Conservation (phyloP, 2,888 invertebrate species). For the Miltochrista miniata region DNA sequence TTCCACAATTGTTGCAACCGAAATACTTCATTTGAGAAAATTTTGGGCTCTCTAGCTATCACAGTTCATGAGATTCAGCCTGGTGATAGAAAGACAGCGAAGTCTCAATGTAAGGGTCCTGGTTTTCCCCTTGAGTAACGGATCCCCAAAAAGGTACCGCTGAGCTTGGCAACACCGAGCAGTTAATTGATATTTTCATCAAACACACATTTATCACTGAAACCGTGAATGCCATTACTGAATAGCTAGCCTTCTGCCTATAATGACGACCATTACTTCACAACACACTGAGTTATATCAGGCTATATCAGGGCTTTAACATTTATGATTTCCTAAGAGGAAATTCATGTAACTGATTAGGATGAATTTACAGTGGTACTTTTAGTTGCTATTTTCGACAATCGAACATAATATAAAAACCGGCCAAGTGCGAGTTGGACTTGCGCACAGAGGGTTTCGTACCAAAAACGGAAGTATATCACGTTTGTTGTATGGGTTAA, state of each 20-base stretch:
- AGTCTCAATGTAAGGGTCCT: too few relatives aligned
- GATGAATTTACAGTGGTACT: background rate
- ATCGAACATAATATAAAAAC: too few relatives aligned
- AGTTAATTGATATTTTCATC: slow-evolving; percentile 32
- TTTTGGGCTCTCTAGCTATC: too few relatives aligned
- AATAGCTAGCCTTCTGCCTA: background rate
- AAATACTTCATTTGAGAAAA: too few relatives aligned
- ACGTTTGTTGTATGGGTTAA: too few relatives aligned
- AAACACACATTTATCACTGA: slow-evolving; percentile 18
- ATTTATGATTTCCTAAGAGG: slow-evolving; percentile 23
- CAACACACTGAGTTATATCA: slow-evolving; percentile 21
- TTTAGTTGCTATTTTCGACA: background rate
- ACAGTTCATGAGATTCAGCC: too few relatives aligned
- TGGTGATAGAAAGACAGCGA: too few relatives aligned
- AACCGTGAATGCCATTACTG: slow-evolving; percentile 16
- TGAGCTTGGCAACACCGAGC: slow-evolving; percentile 4
- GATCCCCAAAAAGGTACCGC: slow-evolving; percentile 1
- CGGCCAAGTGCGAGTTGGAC: too few relatives aligned
- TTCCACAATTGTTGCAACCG: too few relatives aligned
- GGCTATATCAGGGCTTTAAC: slow-evolving; percentile 20
- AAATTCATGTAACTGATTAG: slow-evolving; percentile 5
- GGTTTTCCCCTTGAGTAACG: too few relatives aligned
- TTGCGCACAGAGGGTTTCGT: too few relatives aligned
- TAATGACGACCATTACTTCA: slow-evolving; percentile 18
- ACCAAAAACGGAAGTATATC: too few relatives aligned